These are phyloP conservation scores for Lepidurus couesii DNA, from an alignment of 1,140 invertebrate species.

Conservation along the genomic window DNA sequence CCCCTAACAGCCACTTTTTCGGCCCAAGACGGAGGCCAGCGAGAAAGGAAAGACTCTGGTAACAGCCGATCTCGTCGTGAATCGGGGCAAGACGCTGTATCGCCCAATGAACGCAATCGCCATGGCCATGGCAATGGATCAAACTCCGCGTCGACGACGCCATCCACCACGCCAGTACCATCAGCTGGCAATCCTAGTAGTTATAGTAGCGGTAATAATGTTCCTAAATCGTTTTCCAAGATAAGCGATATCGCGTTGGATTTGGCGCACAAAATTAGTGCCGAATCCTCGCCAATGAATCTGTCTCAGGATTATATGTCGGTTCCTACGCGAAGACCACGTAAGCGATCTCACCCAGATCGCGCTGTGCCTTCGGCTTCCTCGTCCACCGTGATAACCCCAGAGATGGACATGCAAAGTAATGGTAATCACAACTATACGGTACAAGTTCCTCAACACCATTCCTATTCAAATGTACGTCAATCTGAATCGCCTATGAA, in stretches of 20 bases:
- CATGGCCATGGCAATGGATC: conserved; percentile 27
- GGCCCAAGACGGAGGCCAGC: background rate
- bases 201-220: background rate
- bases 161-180: background rate
- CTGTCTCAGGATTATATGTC: conserved; percentile 1
- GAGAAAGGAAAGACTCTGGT: background rate
- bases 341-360: conserved; percentile 32
- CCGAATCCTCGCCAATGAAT: conserved; percentile 23
- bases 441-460: conserved; percentile 8
- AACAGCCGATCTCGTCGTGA: background rate
- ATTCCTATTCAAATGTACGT: conserved; percentile 3
- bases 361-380: conserved; percentile 27
- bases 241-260: conserved; percentile 32
- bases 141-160: background rate
- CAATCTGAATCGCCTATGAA: too few species aligned
- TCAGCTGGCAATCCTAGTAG: background rate
- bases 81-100: conserved; percentile 11
- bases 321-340: conserved; percentile 25
- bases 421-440: background rate
- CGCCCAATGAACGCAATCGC: background rate
- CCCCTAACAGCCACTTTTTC: background rate
- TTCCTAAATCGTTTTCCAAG: conserved; percentile 28
- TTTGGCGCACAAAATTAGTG: conserved; percentile 30
- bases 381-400: background rate
- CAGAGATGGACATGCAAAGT: background rate